Percentiles rank a stretch among this genome's conserved stretches.
Evolutionary conservation across 2,888 invertebrate genomes (phyloP).

Genomic region (Sminthurinus aureus): DNA sequence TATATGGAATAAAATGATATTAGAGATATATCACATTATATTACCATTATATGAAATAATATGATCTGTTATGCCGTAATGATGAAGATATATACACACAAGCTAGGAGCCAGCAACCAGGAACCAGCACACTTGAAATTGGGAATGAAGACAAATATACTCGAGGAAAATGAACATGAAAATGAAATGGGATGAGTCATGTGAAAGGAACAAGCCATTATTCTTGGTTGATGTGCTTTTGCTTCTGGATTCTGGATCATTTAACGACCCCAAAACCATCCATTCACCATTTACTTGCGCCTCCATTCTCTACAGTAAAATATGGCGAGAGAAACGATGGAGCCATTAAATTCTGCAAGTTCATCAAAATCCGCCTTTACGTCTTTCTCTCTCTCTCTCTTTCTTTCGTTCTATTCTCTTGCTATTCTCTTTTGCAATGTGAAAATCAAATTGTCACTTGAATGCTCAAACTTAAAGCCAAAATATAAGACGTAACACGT

Average conservation of each 20-base stretch:
- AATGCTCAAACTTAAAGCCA: not conserved
- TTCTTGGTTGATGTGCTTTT: constrained; percentile 13
- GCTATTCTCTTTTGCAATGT: not conserved
- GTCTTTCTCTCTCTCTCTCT: not conserved
- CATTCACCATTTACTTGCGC: not conserved
- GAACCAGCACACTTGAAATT: not conserved
- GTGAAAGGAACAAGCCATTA: constrained; percentile 16
- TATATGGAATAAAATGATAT: not conserved
- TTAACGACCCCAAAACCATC: constrained; percentile 18
- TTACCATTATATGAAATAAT: not conserved
- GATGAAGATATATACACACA: not conserved
- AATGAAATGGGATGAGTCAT: constrained; percentile 21
- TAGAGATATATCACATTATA: not conserved
- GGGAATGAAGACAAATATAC: constrained; percentile 2
- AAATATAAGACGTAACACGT: not conserved
- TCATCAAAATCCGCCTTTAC: constrained; percentile 8
- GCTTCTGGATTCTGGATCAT: not conserved
- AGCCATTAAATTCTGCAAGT: constrained; percentile 20
- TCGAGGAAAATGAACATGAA: constrained; percentile 1
- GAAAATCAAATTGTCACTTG: constrained; percentile 18
- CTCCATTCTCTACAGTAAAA: too few relatives aligned
- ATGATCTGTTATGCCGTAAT: not conserved
- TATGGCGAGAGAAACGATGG: not conserved
- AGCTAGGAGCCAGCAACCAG: not conserved
- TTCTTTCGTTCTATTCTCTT: too few relatives aligned